These are phyloP conservation scores for Callosobruchus maculatus DNA, from an alignment of 2,888 invertebrate species.

Conservation along the genomic window DNA sequence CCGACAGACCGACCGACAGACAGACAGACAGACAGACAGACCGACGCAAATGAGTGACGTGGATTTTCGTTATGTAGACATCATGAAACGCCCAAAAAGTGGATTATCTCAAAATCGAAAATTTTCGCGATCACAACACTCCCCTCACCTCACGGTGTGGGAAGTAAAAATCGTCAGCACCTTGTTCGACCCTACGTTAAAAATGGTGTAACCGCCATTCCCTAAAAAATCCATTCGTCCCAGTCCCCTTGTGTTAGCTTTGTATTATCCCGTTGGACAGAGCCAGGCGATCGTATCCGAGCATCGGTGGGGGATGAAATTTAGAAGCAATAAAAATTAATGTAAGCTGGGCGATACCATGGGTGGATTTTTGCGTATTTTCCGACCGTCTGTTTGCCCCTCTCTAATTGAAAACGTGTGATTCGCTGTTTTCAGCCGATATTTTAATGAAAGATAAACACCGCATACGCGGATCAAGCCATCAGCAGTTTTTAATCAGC, in stretches of 20 bases:
- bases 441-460: slow-evolving; percentile 50
- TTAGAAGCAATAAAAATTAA: slow-evolving; percentile 16
- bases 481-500: background rate
- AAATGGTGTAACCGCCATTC: too few species aligned
- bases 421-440: slow-evolving; percentile 43
- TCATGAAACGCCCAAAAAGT: too few species aligned
- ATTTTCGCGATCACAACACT: too few species aligned
- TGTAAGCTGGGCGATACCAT: background rate
- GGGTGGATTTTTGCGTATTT: background rate
- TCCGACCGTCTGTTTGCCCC: background rate
- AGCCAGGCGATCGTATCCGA: background rate
- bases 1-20: too few species aligned
- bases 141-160: too few species aligned
- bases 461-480: slow-evolving; percentile 26
- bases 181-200: too few species aligned
- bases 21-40: too few species aligned
- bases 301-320: background rate
- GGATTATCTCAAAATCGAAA: too few species aligned
- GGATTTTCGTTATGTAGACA: too few species aligned
- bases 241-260: background rate
- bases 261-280: background rate
- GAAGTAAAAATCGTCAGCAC: too few species aligned
- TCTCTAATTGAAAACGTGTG: slow-evolving; percentile 47
- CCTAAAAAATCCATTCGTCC: background rate
- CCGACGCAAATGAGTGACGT: too few species aligned